Evolutionary conservation across 2,113 vertebrate species (phyloP), one percentile per base, ranked within the genome.

Genomic region (Circaetus cinerascens): DNA sequence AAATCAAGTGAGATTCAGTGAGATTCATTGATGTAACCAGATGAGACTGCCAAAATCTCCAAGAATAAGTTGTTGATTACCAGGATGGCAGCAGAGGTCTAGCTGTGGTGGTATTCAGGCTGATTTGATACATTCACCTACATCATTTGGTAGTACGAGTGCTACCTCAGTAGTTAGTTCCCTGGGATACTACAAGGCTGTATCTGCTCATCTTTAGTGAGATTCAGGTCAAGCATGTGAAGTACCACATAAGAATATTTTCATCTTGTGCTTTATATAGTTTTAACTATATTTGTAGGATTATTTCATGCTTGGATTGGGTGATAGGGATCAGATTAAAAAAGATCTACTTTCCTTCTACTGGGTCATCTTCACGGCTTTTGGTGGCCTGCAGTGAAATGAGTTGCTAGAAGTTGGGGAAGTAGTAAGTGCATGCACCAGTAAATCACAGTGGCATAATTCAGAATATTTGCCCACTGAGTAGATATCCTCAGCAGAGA

Each of bases 31-130:
- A 66, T 88, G 83, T 92, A 96, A 93, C 95, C 78, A 86, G 95
- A 89, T 89, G 84, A 97, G 82, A 90, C 94, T 94, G 90, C 95
- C 96, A 84, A 50, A 97, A 30, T 63, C 95, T 75, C 95, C 92
- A 53, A n/a, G 84, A 95, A 71, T 18, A 72, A 79, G 74, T n/a
- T 88, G 93, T 72, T 92, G 96, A 40, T 94, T 77, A 66, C 34
- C 34, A 75, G 87, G 71, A 55, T 48, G 96, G 85, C 64, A 19
- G 85, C 19, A 64, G 40, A 71, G 80, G 71, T 41, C 68, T 43
- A 4, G 75, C 59, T 45, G 15, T 19, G 22, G 45, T 76, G 20
- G 13, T 68, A 30, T 85, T 85, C 95, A 40, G 21, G 77, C 71
- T 71, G 59, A 7, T 69, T 72, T 73, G 88, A 66, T 55, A 40